These are phyloP conservation scores for Axea sp. DNA, from an alignment of 2,888 invertebrate species.

Conservation along the genomic window DNA sequence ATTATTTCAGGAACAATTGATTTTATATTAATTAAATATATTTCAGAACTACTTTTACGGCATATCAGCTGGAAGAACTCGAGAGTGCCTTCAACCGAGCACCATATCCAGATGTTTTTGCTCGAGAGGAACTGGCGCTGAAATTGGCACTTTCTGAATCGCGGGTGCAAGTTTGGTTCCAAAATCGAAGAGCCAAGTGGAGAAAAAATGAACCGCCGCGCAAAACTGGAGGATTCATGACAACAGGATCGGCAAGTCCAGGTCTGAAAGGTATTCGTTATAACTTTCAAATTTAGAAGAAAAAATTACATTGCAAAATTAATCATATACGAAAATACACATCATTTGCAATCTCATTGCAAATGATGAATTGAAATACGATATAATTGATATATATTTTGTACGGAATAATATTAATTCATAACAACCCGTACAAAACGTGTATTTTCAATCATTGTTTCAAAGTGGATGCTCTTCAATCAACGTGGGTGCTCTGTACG, in stretches of 20 bases:
- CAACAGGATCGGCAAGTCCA: constrained; percentile 76
- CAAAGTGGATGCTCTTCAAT: too few relatives aligned
- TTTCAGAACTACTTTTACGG: constrained; percentile 95
- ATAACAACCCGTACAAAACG: too few relatives aligned
- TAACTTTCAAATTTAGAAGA: constrained; percentile 4
- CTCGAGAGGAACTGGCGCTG: constrained; percentile 94
- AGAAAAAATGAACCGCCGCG: constrained; percentile 95
- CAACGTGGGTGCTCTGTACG: too few relatives aligned
- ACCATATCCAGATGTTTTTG: constrained; percentile 97
- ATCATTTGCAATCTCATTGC: too few relatives aligned
- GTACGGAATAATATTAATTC: too few relatives aligned
- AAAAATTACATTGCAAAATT: too few relatives aligned
- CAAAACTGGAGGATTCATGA: constrained; percentile 84
- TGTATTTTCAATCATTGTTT: too few relatives aligned
- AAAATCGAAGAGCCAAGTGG: constrained; percentile 96
- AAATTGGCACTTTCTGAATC: constrained; percentile 93
- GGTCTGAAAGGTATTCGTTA: constrained; percentile 70
- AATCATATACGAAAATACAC: too few relatives aligned
- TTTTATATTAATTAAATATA: too few relatives aligned
- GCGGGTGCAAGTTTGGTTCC: constrained; percentile 90
- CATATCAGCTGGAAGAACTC: constrained; percentile 95
- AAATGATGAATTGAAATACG: too few relatives aligned
- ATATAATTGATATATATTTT: too few relatives aligned
- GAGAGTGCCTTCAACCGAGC: constrained; percentile 97
- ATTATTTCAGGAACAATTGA: too few relatives aligned